These are phyloP conservation scores for Lemur catta DNA, from an alignment of 2,797 vertebrate genomes.

Conservation along the genomic window DNA sequence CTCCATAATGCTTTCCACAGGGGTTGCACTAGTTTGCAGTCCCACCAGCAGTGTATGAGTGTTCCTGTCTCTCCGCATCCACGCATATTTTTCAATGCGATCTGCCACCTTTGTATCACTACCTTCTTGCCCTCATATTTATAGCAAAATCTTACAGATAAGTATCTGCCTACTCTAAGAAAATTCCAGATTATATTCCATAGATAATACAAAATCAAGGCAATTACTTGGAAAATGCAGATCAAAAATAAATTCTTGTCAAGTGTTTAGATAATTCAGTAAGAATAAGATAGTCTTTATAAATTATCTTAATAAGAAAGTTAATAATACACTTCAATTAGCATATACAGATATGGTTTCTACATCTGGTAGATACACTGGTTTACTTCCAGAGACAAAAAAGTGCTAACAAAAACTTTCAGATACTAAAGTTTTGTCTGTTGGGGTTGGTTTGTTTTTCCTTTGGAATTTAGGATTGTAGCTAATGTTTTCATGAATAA, in stretches of 20 bases:
- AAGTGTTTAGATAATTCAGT: neutral
- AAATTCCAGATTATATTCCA: neutral
- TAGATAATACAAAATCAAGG: neutral
- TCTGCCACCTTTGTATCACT: neutral
- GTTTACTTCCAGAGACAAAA: slow-evolving; percentile 4
- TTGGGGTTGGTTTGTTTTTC: neutral
- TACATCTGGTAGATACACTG: neutral
- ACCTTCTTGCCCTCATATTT: neutral
- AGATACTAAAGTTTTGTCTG: neutral
- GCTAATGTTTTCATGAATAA: neutral
- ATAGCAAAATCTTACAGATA: neutral
- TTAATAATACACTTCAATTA: neutral
- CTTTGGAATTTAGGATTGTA: neutral
- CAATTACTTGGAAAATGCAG: neutral
- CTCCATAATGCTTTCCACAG: too few species aligned
- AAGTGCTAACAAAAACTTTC: neutral
- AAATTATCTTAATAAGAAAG: neutral
- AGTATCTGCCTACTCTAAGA: neutral
- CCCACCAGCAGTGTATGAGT: too few species aligned
- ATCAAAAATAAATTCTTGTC: slow-evolving; percentile 9
- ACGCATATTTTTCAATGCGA: neutral
- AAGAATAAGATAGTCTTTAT: neutral
- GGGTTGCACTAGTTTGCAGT: too few species aligned
- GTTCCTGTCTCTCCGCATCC: too few species aligned
- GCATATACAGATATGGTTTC: neutral